Percentiles rank a stretch among this genome's conserved stretches.
Evolutionary conservation across 2,113 vertebrate species (phyloP).

Genomic region (Corythornis vintsioides): DNA sequence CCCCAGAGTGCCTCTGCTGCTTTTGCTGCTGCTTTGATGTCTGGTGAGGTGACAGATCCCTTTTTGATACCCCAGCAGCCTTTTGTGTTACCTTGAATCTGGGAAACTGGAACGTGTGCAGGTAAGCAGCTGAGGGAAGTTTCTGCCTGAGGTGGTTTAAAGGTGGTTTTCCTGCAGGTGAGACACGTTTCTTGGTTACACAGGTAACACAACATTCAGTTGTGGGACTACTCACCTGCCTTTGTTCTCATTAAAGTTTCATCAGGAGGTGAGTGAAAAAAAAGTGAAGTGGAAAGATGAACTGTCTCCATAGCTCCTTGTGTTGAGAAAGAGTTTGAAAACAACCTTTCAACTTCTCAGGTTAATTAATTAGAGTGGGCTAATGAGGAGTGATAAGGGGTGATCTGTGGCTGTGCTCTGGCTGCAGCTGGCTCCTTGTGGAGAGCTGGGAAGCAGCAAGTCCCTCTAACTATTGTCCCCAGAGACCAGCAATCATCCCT

Average conservation of each 20-base stretch:
- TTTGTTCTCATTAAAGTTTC: constrained; percentile 33
- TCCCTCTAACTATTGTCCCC: background rate
- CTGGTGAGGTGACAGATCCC: constrained; percentile 30
- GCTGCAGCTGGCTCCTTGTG: background rate
- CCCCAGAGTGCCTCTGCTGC: background rate
- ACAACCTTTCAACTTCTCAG: constrained; percentile 20
- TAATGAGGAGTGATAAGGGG: background rate
- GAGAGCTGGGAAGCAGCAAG: background rate
- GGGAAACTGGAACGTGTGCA: background rate
- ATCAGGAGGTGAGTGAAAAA: background rate
- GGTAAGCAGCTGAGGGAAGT: constrained; percentile 54
- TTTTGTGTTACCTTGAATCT: constrained; percentile 18
- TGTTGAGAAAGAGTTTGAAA: background rate
- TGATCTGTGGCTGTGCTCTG: background rate
- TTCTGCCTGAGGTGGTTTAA: background rate
- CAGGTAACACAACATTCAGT: background rate
- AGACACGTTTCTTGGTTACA: constrained; percentile 14
- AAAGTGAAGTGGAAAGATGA: background rate
- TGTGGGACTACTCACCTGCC: background rate
- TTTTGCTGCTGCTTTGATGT: background rate
- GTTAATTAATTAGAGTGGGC: constrained; percentile 12
- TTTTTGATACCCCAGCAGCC: constrained; percentile 17
- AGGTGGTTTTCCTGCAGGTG: constrained; percentile 11
- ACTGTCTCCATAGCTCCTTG: background rate
- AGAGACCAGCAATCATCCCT: background rate